A percentile compares a stretch with the other conserved stretches of the same genome.
Conservation (phyloP, 2,113 vertebrate species). For the Toxostoma redivivum region DNA sequence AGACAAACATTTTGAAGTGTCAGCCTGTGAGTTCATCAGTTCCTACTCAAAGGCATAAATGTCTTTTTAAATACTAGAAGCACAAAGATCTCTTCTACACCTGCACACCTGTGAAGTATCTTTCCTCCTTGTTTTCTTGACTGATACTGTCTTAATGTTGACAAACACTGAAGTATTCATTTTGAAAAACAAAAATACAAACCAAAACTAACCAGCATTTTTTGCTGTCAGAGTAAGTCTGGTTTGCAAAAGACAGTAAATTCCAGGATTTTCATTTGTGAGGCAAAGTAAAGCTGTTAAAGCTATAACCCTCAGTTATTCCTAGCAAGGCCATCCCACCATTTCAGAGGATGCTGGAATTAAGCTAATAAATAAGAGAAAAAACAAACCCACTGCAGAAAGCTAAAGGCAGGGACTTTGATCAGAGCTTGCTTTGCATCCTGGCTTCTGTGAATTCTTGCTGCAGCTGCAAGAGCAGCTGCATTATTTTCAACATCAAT, state of each 20-base stretch:
- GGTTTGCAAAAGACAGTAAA: background rate
- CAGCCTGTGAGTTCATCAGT: background rate
- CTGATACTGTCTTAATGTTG: background rate
- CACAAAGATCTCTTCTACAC: background rate
- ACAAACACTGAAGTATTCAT: background rate
- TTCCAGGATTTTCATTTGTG: background rate
- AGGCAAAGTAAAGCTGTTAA: background rate
- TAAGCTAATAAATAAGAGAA: background rate
- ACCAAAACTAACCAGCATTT: background rate
- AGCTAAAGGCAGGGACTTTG: background rate
- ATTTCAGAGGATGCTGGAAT: background rate
- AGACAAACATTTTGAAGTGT: background rate
- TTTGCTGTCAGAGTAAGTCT: background rate
- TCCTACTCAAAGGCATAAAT: background rate
- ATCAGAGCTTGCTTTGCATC: background rate
- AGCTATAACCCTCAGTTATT: background rate
- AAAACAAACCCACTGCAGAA: background rate
- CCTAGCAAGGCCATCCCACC: background rate
- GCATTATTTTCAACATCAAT: conserved; percentile 51
- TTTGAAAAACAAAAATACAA: background rate
- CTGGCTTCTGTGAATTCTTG: conserved; percentile 14
- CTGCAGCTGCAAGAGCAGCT: conserved; percentile 57
- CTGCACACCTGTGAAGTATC: background rate
- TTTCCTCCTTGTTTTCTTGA: background rate
- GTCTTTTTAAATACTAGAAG: background rate